Evolutionary conservation across 2,113 vertebrate genomes (phyloP), one percentile per base, ranked within the genome.

Genomic region (Catharus minimus): DNA sequence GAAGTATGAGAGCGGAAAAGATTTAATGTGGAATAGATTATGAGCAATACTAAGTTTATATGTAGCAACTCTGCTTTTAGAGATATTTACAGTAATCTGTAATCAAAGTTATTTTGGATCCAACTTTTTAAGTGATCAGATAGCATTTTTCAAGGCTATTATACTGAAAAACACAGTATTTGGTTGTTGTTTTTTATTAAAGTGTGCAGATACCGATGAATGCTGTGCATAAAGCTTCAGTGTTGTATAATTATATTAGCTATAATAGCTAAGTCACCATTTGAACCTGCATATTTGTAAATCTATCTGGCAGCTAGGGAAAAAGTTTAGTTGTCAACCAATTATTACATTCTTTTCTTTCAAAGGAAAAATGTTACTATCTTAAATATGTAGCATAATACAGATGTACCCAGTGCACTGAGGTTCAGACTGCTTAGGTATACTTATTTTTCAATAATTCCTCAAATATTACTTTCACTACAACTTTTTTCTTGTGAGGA

Each of bases 341-440:
- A 41, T 89, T 88, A 86, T 76, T 92, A 72, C 58, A 73, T 80
- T 89, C 20, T 92, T 95, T 93, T 93, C 38, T 65, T 82, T 82
- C 77, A 68, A 82, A 90, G 82, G 50, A 94, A 56, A 94, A 90
- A 13, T 80, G 89, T 88, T 84, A 89, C 81, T 79, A 33, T 78
- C 33, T 44, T 88, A 90, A 95, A 67, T 66, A 4, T 36, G 13
- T 44, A 73, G 65, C 53, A 28, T 39, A 69, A 24, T 55, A 65
- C 43, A 60, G 30, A 76, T 24, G 23, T 58, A 74, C 56, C 13
- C 78, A 49, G 36, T 3, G 4, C 66, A 53, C 61, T 80, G 75
- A 81, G 20, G n/a, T 95, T 87, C 30, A 28, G 69, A 46, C 65
- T 86, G 39, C 52, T 33, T 86, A 62, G 56, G 30, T 74, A 47